Evolutionary conservation across 1,140 invertebrate genomes (phyloP), one percentile per base, ranked within the genome.

Genomic region (Drosophila dunni): DNA sequence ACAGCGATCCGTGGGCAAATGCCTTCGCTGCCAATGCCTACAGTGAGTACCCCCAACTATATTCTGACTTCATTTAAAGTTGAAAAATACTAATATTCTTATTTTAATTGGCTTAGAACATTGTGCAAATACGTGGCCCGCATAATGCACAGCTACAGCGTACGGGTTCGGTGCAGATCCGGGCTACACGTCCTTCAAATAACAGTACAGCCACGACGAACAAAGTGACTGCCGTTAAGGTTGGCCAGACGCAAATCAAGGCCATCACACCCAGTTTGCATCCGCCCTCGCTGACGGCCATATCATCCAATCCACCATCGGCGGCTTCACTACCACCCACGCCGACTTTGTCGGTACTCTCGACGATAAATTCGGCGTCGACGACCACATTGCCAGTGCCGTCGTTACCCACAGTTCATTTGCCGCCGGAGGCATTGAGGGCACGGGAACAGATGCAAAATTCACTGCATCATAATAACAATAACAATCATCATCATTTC

Each of bases 201-300:
- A 89, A 67, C 42, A 89, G 64, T 50, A 69, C 58, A 40, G 78
- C 78, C 58, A 67, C 91, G 69, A 75, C 91, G 69, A 75, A 82
- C 69, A 85, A 86, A 78, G 76, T 92, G 67, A 91, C 91, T 75
- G 90, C 90, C 77, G 91, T 92, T 33, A 92, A 92, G 74, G 91
- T 92, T 76, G 91, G 91, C n/a, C 91, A 92, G 72, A 92, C 91
- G 33, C 91, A 92, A 69, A 92, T 92, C 13, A 92, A 92, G 79
- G 81, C 90, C 10, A 92, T 92, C 48, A 79, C 78, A 34, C 79
- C 91, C 50, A 91, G 88, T 78, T 72, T 90, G 75, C 86, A 81
- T 48, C 91, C 91, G 48, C 88, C 91, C 11, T 92, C 89, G 40
- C 67, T 92, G 68, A 76, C 91, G 54, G 90, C 91, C 68, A 91